Base-by-base conservation (phyloP, 2,113 vertebrate genomes). In the Eolophus roseicapilla region DNA sequence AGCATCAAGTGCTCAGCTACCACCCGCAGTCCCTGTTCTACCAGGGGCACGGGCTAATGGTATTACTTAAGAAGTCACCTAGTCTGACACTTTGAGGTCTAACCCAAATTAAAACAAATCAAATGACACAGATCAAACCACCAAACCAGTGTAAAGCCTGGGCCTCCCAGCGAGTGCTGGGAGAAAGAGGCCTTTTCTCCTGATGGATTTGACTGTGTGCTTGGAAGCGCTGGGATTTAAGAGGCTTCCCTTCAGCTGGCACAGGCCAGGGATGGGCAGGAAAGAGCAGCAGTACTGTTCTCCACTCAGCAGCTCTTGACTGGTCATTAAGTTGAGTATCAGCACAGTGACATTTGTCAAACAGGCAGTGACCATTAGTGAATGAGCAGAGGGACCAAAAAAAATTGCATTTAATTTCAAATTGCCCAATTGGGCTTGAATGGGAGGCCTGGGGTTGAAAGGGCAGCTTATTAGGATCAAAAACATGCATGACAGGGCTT, bases 401-500 rank as follows among this genome's bases (percentile, higher is more conserved):
- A 68, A 73, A 89, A 86, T 37, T 11, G 77, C 55, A 63, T 95
- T 96, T 95, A 96, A 96, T 94, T 82, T 87, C 71, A 91, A 94
- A 94, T 91, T 95, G 93, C 65, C 82, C 88, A 85, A 57, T 82
- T 92, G 93, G 88, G 59, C 94, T 93, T 91, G 80, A 96, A 90
- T 85, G 76, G 50, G 82, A 91, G 84, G 90, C 91, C 78, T 80
- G 80, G 83, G 94, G 93, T 92, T 96, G 92, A 97, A 96, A 97
- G 89, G 85, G 27, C 85, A 93, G 50, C 87, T 87, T 89, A 87
- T 95, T 95, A 95, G 59, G 46, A 79, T 80, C 55, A 80, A 89
- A 88, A 92, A 76, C 64, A 71, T 3, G 68, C 68, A 68, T 44
- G 85, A 63, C 49, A 60, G 73, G 37, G 20, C 55, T 90, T 86